phyloP scores from a whole-genome alignment of 2,113 vertebrate species.

The Choloepus hoffmanni region DNA sequence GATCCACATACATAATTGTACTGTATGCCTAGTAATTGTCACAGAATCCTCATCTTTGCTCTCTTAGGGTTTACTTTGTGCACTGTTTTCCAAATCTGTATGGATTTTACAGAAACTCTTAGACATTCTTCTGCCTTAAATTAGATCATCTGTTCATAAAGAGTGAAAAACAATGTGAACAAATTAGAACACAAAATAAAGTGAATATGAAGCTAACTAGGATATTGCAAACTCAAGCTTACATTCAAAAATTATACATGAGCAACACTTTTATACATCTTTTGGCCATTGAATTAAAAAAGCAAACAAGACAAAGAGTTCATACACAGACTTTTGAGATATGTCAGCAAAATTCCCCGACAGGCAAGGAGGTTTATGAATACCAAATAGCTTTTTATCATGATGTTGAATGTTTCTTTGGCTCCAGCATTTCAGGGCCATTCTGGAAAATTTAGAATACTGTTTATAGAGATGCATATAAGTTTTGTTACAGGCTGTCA shows the following conservation, averaged over 20 bases:
- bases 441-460: neutral
- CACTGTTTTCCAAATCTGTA: neutral
- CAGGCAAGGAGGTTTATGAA: neutral
- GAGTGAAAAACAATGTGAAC: neutral
- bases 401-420: rapidly evolving
- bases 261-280: rapidly evolving
- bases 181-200: neutral
- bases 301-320: neutral
- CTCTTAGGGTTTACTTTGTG: neutral
- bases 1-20: rapidly evolving
- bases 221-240: neutral
- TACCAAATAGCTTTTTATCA: neutral
- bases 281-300: neutral
- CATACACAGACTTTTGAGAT: neutral
- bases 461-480: neutral
- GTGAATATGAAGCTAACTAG: neutral
- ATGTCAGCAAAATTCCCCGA: neutral
- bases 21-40: rapidly evolving
- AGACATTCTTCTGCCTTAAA: neutral
- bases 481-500: neutral
- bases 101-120: neutral
- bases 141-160: neutral
- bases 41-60: rapidly evolving
- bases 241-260: neutral
- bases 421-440: neutral